Conservation (phyloP, 2,113 vertebrate genomes). For the Ctenodactylus gundi region DNA sequence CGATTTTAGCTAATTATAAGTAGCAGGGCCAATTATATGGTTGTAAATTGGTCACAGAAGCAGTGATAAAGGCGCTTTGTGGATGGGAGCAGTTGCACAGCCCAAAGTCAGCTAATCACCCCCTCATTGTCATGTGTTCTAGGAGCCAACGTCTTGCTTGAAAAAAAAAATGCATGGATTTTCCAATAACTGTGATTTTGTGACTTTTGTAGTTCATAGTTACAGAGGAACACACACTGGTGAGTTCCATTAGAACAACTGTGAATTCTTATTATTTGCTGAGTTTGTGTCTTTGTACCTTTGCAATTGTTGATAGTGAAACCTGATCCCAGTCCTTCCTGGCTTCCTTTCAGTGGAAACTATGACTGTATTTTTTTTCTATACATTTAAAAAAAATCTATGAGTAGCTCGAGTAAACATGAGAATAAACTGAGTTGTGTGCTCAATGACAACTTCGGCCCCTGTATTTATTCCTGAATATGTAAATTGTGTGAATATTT, state of each 20-base stretch:
- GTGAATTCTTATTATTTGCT: neutral
- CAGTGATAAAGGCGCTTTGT: too few species aligned
- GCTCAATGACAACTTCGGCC: neutral
- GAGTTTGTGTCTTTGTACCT: neutral
- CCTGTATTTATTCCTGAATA: neutral
- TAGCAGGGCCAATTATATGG: neutral
- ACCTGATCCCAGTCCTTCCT: neutral
- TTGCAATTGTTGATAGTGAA: neutral
- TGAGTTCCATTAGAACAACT: neutral
- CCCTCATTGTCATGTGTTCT: accelerated
- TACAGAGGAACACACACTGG: neutral
- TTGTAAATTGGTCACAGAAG: neutral
- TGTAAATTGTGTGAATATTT: neutral
- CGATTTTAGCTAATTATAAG: neutral
- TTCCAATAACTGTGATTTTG: too few species aligned
- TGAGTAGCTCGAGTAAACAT: neutral
- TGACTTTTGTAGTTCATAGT: neutral
- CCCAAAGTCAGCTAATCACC: too few species aligned
- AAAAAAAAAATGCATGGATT: too few species aligned
- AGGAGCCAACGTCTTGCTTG: neutral
- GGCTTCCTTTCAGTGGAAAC: neutral
- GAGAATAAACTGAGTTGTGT: neutral
- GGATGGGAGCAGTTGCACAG: neutral
- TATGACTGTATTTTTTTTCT: neutral
- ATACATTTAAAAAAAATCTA: neutral